Evolutionary conservation across 2,888 invertebrate species (phyloP), one percentile per base, ranked within the genome.

Genomic region (Gibbula magus): DNA sequence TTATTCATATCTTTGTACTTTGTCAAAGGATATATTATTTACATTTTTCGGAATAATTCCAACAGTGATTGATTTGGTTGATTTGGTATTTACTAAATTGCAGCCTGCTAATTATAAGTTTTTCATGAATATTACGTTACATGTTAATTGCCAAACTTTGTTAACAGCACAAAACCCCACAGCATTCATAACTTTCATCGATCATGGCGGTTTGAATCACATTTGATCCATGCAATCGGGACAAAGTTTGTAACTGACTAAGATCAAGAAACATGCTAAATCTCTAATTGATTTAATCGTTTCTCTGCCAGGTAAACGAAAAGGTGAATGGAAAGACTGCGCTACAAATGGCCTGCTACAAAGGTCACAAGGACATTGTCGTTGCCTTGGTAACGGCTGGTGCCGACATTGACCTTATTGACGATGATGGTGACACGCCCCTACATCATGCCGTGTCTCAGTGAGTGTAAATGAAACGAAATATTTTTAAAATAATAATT

Each of bases 301-400:
- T 16, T 20, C 18, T 18, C 75, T 39, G 3, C 75, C 66, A 87
- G 87, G 84, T 87, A 2, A 82, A 87, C 75, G 78, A 78, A 22
- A 82, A 70, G 39, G 78, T 84, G 29, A 85, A 86, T 54, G 81
- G 82, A 35, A 86, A 86, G 56, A 86, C 85, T 10, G 56, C 56
- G 22, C 56, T 56, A 7, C 56, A 56, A 25, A 56, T 56, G 56
- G 56, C 56, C 13, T 56, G 56, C n/a, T 56, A 56, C 56, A 56
- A 56, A 25, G 56, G 56, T 25, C 56, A 56, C 56, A 56, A 25
- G 22, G 56, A 56, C 5, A 56, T 56, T n/a, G 25, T 56, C 1
- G 25, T 25, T 56, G 20, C 25, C 25, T 25, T 56, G 56, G 22
- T 56, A 25, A 56, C 20, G 4, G 20, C 56, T 25, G 25, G 25